Base-by-base conservation (phyloP, 92 coral and sea anemone genomes). In the Phenganax marumi region DNA sequence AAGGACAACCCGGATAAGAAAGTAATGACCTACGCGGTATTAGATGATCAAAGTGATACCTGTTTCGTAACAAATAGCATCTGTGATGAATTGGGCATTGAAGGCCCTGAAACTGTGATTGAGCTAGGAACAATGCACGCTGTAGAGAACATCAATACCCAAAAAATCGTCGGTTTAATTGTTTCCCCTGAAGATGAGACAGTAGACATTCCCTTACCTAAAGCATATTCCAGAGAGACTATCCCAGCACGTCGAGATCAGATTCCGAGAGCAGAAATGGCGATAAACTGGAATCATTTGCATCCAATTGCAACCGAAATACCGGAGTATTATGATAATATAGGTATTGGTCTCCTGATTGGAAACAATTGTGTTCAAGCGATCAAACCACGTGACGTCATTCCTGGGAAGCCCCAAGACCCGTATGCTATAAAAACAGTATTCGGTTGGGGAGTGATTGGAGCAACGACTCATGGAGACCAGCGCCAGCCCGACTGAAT, bases 371-470 rank as follows among this genome's bases (percentile, higher is more conserved):
- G 93, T 57, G 43, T 82, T 2, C 84, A 85, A 24, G 91, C 89
- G 13, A 82, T 90, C 19, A 82, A 68, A 52, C 91, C 91, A 12
- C 83, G 88, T 24, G 91, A 90, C 65, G 82, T 90, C 43, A 90
- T 90, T 25, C 84, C 88, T 48, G 89, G 86, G 19, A 69, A 68
- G 50, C 87, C 68, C 25, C 70, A 70, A 49, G 76, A 74, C 69
- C 91, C 91, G 8, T 85, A 88, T 61, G 86, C 85, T 43, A 71
- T 57, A 84, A 80, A 87, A 77, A 71, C 91, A 12, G 84, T 21
- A 7, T 79, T 91, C 10, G 90, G 94, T 1, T 89, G 91, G 91
- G 90, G 89, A 21, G 88, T 88, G 49, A 85, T 85, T 19, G 88
- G 91, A 13, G 51, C 43, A 33, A 33, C 5, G 43, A 33, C 43